Percentiles rank a stretch among this genome's conserved stretches.
Conservation (phyloP, 1,140 invertebrate species). For the Lucilia cuprina region DNA sequence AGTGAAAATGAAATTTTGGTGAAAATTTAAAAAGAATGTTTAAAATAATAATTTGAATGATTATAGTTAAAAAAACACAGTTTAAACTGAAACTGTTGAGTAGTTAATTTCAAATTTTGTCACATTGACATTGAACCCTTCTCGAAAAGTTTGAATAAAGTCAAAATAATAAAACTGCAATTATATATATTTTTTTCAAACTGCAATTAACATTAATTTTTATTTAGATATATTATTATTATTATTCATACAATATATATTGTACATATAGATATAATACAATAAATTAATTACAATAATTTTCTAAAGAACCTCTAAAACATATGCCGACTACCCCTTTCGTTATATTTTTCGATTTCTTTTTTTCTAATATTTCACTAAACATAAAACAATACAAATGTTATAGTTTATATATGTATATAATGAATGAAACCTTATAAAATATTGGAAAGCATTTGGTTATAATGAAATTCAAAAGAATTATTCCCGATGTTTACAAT, state of each 20-base stretch:
- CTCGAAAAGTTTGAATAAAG: no score
- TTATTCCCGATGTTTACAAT: constrained; percentile 59
- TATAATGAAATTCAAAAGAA: neutral
- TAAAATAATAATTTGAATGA: no score
- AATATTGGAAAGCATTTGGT: neutral
- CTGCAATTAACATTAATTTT: neutral
- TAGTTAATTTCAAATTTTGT: no score
- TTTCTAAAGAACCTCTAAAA: constrained; percentile 17
- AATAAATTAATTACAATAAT: no score
- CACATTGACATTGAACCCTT: no score
- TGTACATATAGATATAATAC: no score
- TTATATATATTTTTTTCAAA: neutral
- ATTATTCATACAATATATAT: no score
- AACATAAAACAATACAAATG: neutral
- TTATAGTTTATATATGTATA: neutral
- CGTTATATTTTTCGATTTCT: neutral
- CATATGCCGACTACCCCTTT: constrained; percentile 37
- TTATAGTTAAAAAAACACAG: no score
- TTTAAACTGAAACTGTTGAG: no score
- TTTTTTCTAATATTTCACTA: no score
- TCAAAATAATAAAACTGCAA: neutral
- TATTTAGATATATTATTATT: neutral
- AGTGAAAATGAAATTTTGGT: no score
- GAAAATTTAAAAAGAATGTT: no score
- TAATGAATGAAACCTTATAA: neutral